Conservation (phyloP, 2,888 invertebrate species). For the Amiota mariae region DNA sequence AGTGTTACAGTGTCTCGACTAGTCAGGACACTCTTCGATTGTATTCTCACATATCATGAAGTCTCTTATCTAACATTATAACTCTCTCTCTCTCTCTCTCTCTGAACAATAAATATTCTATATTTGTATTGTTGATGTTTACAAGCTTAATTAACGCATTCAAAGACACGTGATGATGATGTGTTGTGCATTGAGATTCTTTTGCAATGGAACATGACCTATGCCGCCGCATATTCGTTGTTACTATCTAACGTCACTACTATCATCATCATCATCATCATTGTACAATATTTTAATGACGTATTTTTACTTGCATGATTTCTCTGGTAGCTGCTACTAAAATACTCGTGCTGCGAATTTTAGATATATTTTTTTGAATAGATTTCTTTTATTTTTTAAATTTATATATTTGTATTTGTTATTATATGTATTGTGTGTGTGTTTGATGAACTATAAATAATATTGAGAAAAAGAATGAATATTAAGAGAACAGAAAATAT, state of each 20-base stretch:
- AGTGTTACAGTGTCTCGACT: too few relatives aligned
- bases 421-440: slow-evolving; percentile 9
- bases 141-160: slow-evolving; percentile 17
- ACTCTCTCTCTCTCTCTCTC: too few relatives aligned
- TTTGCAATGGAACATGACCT: too few relatives aligned
- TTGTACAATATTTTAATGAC: background rate
- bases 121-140: background rate
- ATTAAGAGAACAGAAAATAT: background rate
- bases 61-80: too few relatives aligned
- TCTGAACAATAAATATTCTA: too few relatives aligned
- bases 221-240: too few relatives aligned
- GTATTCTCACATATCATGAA: too few relatives aligned
- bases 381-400: background rate
- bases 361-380: too few relatives aligned
- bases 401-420: background rate
- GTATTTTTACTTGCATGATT: background rate
- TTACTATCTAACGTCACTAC: too few relatives aligned
- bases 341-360: slow-evolving; percentile 5
- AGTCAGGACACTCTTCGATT: too few relatives aligned
- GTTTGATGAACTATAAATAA: slow-evolving; percentile 5
- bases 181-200: background rate
- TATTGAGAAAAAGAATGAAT: slow-evolving; percentile 18
- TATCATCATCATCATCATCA: too few relatives aligned
- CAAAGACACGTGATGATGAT: background rate
- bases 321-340: background rate